phyloP scores from a whole-genome alignment of 2,888 invertebrate species.

The Bembecia ichneumoniformis region DNA sequence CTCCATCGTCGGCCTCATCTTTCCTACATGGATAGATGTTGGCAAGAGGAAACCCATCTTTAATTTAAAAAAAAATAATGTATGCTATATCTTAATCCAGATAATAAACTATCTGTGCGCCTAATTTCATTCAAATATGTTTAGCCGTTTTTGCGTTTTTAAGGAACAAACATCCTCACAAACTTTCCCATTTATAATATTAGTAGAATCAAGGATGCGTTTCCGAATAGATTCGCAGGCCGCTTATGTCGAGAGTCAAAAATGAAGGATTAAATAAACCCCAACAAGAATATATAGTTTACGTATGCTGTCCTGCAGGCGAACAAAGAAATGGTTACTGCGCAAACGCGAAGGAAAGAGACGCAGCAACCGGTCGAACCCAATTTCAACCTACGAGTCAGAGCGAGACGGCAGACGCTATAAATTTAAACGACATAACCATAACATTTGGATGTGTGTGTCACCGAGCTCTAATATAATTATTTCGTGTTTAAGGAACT shows the following conservation, averaged over 20 bases:
- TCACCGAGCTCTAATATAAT: background rate
- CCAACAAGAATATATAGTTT: conserved; percentile 4
- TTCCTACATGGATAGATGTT: too few relatives aligned
- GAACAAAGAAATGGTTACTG: conserved; percentile 23
- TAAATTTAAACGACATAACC: conserved; percentile 28
- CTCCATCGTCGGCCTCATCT: too few relatives aligned
- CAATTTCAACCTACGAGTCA: conserved; percentile 5
- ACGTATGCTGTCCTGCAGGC: conserved; percentile 6
- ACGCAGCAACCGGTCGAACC: conserved; percentile 22
- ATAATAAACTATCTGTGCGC: too few relatives aligned
- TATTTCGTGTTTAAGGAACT: too few relatives aligned
- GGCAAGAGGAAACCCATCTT: too few relatives aligned
- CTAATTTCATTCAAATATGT: too few relatives aligned
- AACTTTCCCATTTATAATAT: too few relatives aligned
- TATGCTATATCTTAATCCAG: too few relatives aligned
- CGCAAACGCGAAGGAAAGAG: conserved; percentile 32
- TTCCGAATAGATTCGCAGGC: background rate
- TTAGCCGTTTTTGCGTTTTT: too few relatives aligned
- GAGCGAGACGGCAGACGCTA: conserved; percentile 21
- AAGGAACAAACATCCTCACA: too few relatives aligned
- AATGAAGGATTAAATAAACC: background rate
- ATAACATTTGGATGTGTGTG: conserved; percentile 5
- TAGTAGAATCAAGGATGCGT: too few relatives aligned
- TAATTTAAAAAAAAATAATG: too few relatives aligned
- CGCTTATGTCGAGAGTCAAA: background rate